These are phyloP conservation scores for Cartodere bifasciata DNA, from an alignment of 2,888 invertebrate species.

Conservation along the genomic window DNA sequence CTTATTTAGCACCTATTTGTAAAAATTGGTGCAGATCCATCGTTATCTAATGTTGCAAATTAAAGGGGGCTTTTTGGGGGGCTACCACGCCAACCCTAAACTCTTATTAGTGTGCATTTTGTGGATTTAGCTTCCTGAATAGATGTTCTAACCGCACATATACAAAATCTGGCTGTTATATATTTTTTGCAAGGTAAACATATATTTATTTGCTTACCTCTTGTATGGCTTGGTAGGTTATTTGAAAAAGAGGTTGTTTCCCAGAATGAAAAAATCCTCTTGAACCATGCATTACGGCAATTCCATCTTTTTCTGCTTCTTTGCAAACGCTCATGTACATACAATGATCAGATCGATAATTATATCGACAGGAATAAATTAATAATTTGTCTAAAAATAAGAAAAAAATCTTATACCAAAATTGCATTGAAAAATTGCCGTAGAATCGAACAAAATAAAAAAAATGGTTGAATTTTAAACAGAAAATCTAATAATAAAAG, in stretches of 20 bases:
- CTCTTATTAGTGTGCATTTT: no score
- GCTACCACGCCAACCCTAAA: no score
- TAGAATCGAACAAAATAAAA: no score
- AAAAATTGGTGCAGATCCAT: no score
- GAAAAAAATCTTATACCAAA: no score
- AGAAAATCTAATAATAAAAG: no score
- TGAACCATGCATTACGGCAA: constrained; percentile 80
- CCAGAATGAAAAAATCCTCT: constrained; percentile 73
- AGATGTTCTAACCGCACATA: background rate
- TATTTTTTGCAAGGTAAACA: background rate
- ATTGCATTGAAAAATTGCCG: no score
- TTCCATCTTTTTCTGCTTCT: constrained; percentile 47
- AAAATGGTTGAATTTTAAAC: no score
- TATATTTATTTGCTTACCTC: constrained; percentile 30
- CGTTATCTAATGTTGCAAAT: no score
- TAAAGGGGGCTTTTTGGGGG: no score
- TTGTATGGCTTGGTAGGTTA: constrained; percentile 51
- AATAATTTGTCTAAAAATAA: constrained; percentile 53
- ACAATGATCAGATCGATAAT: constrained; percentile 92
- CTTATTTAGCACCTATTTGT: no score
- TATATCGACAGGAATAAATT: constrained; percentile 73
- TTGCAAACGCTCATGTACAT: constrained; percentile 87
- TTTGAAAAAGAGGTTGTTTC: constrained; percentile 75
- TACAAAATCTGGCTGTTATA: no score
- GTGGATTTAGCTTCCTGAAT: background rate